Base-by-base conservation (phyloP, 2,113 vertebrate species). In the Carlito syrichta region DNA sequence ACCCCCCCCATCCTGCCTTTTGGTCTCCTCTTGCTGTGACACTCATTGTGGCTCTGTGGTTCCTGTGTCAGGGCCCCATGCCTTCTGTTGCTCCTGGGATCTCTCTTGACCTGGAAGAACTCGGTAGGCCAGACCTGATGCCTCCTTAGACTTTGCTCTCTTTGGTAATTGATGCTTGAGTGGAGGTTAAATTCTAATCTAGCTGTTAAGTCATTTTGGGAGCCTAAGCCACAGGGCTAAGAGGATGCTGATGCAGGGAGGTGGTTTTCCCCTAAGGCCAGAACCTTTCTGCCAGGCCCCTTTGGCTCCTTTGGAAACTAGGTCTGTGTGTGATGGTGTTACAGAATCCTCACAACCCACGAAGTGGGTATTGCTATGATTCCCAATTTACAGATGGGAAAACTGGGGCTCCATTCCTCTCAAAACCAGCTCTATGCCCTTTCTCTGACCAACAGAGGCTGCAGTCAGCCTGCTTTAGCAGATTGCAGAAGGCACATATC, bases 101-200 rank as follows among this genome's bases (percentile, higher is more conserved):
- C 22, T 52, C 50, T 54, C 52, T 54, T 92, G 58, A 50, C 7
- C 19, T 73, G 66, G 76, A 94, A 79, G 58, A 62, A 62, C 62
- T 6, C 0, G 58, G 66, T 23, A 32, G 86, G 76, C 11, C 54
- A 68, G 81, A 60, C n/a, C 43, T 58, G 38, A 5, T 48, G 43
- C n/a, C 10, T 2, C 1, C 50, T 22, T 89, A 95, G 95, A 84
- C 94, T 90, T 93, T 91, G 50, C n/a, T 92, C 88, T 83, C 66
- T 74, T 38, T 83, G 74, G 50, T 69, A 40, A 30, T 2, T 48
- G 82, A 62, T n/a, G 56, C 27, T 48, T 9, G 35, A 76, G 56
- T 5, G 6, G 76, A 93, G 77, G 96, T 93, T 95, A 93, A 87
- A 89, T 91, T 89, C 97, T 92, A 89, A 89, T 89, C 86, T 58